phyloP scores from a whole-genome alignment of 1,140 invertebrate species.

The Scaptomyza hsui region DNA sequence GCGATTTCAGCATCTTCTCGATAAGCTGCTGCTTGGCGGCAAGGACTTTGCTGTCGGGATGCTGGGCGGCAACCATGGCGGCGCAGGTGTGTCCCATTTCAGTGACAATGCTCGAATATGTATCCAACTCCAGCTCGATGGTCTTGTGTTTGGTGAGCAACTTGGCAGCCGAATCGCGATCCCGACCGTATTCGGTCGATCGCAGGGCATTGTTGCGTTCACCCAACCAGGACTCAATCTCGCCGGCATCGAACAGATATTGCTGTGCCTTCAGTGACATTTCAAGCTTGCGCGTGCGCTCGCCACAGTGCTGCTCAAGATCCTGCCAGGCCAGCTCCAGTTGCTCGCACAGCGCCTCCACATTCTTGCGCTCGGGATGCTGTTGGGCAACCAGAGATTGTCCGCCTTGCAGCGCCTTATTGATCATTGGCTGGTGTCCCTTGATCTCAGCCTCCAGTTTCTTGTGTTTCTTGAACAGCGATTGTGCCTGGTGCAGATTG shows the following conservation, averaged over 20 bases:
- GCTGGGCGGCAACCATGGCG: slow-evolving; percentile 89
- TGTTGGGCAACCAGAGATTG: slow-evolving; percentile 88
- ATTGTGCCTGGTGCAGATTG: slow-evolving; percentile 96
- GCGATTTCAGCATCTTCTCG: slow-evolving; percentile 90
- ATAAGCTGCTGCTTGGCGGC: slow-evolving; percentile 91
- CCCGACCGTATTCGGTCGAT: slow-evolving; percentile 93
- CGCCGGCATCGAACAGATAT: slow-evolving; percentile 94
- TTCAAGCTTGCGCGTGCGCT: slow-evolving; percentile 91
- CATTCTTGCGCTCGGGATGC: slow-evolving; percentile 91
- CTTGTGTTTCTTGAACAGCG: slow-evolving; percentile 96
- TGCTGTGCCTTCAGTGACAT: slow-evolving; percentile 94
- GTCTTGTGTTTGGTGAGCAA: slow-evolving; percentile 96
- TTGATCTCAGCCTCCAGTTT: slow-evolving; percentile 94
- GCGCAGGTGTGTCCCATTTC: slow-evolving; percentile 95
- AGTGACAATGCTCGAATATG: slow-evolving; percentile 95
- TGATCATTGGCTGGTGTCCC: slow-evolving; percentile 92
- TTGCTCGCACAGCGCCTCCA: slow-evolving; percentile 87
- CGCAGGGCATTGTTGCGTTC: slow-evolving; percentile 93
- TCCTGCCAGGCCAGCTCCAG: slow-evolving; percentile 89
- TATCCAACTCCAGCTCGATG: slow-evolving; percentile 95
- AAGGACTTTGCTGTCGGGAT: slow-evolving; percentile 92
- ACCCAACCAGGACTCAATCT: slow-evolving; percentile 96
- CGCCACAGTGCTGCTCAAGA: slow-evolving; percentile 88
- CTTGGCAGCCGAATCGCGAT: slow-evolving; percentile 95
- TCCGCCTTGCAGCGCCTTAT: slow-evolving; percentile 91